Base-by-base conservation (phyloP, 2,797 vertebrate species). In the Scleropages formosus region DNA sequence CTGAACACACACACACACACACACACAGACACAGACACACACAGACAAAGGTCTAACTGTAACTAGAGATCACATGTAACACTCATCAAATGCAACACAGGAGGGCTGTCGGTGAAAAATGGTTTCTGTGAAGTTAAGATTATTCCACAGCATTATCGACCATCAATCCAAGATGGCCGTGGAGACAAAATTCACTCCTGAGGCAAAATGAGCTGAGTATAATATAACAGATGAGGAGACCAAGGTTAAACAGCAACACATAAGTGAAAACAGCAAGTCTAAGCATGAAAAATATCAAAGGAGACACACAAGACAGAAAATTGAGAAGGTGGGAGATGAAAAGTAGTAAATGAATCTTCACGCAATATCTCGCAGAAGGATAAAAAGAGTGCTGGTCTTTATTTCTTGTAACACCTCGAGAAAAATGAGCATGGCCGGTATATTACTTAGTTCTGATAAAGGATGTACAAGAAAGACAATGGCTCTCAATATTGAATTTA, bases 401-500 rank as follows among this genome's bases (percentile, higher is more conserved):
- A 95, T 94, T 94, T 92, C 90, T 87, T 89, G 88, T 89, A 94
- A 93, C 93, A 94, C 93, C 91, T 88, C 86, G 90, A 94, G 92
- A 95, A 90, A 95, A 95, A 96, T 94, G 93, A 95, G 86, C 83
- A 66, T 80, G 80, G 85, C 81, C 20, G 0, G 80, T 81, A 85
- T 82, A 90, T 91, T 56, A 56, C 31, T 72, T 90, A 89, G 85
- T 89, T 92, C 91, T 92, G 92, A 93, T 94, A 92, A 95, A 93
- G 92, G 92, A 91, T 90, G 89, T 84, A 82, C 82, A 86, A 88
- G 87, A 91, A 92, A 93, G 90, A 94, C 93, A 94, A 93, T 91
- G 90, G 90, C 88, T 95, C 92, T 92, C 92, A 91, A 92, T 94
- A 95, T 93, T 93, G 92, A 92, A 96, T 94, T 96, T 95, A 95